phyloP scores from a whole-genome alignment of 2,113 vertebrate species.

The Esox niger region DNA sequence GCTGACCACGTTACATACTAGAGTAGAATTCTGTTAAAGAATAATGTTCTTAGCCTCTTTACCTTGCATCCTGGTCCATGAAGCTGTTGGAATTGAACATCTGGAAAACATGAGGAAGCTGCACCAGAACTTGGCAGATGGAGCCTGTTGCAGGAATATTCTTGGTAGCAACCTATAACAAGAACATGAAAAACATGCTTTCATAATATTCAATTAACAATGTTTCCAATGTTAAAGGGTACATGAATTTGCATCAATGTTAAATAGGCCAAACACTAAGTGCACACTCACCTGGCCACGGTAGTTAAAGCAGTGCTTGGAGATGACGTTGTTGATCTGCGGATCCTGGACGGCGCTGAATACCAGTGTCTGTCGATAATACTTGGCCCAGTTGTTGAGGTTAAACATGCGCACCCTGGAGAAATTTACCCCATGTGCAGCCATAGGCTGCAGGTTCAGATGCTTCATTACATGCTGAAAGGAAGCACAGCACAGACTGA shows the following conservation, averaged over 20 bases:
- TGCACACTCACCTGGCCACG: conserved; percentile 81
- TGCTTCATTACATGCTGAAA: conserved; percentile 87
- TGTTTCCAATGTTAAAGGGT: no score
- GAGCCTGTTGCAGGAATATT: conserved; percentile 80
- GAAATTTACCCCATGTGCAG: conserved; percentile 92
- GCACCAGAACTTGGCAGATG: conserved; percentile 88
- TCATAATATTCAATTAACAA: no score
- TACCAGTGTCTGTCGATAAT: conserved; percentile 90
- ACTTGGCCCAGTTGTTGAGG: conserved; percentile 86
- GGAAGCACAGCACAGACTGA: background rate
- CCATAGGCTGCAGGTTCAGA: conserved; percentile 88
- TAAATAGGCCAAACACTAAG: background rate
- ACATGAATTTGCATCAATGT: no score
- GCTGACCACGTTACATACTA: no score
- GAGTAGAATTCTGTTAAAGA: no score
- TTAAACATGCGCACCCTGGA: conserved; percentile 92
- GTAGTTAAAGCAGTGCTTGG: conserved; percentile 86
- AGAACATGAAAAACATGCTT: background rate
- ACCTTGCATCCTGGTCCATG: conserved; percentile 80
- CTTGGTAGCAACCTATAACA: conserved; percentile 77
- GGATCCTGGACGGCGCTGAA: conserved; percentile 89
- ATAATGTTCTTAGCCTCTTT: conserved; percentile 8
- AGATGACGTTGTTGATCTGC: conserved; percentile 89
- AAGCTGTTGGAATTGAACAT: conserved; percentile 78
- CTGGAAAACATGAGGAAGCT: conserved; percentile 94